phyloP scores from a whole-genome alignment of 2,888 invertebrate genomes.

The Synergus laeviventris region DNA sequence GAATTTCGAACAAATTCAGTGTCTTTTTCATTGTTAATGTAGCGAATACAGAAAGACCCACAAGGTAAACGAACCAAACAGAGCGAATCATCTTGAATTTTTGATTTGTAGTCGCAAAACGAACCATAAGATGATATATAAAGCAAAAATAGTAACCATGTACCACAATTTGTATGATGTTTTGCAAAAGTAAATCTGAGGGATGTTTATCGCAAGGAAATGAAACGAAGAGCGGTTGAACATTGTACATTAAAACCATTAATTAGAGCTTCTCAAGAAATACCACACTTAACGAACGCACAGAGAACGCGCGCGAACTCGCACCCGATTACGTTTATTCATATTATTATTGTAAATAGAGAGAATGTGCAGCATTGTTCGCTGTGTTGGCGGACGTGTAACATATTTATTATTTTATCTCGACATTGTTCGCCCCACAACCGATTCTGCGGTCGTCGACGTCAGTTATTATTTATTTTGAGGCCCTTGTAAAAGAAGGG shows the following conservation, averaged over 20 bases:
- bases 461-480: constrained; percentile 35
- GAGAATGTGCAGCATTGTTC: constrained; percentile 54
- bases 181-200: constrained; percentile 17
- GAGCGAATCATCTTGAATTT: constrained; percentile 37
- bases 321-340: constrained; percentile 45
- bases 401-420: constrained; percentile 53
- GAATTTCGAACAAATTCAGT: constrained; percentile 35
- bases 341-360: constrained; percentile 55
- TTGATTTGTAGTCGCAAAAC: constrained; percentile 18
- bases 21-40: constrained; percentile 4
- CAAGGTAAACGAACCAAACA: constrained; percentile 26
- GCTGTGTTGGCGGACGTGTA: constrained; percentile 48
- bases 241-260: constrained; percentile 16
- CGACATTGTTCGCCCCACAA: constrained; percentile 9
- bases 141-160: constrained; percentile 12
- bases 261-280: background rate
- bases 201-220: constrained; percentile 11
- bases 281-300: constrained; percentile 14
- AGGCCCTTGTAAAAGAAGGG: constrained; percentile 6
- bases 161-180: constrained; percentile 25
- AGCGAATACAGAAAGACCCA: constrained; percentile 13
- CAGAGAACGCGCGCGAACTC: constrained; percentile 36
- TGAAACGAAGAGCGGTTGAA: constrained; percentile 1
- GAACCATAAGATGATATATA: background rate
- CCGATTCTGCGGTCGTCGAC: constrained; percentile 13